Conservation (phyloP, 2,888 invertebrate genomes). For the Folsomia manolachei region DNA sequence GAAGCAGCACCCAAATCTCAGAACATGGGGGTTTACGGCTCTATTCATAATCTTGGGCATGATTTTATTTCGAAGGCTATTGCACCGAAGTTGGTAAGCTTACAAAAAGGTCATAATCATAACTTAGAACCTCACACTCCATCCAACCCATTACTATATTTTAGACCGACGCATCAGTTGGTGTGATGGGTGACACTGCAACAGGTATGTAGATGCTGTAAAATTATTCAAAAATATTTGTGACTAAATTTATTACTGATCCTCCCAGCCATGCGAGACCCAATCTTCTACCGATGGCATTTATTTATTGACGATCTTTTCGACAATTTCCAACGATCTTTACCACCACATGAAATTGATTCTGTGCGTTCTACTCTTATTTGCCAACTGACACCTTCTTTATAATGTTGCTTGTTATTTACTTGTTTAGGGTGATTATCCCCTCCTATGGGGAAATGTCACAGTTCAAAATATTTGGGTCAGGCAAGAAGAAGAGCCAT, state of each 20-base stretch:
- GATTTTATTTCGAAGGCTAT: not conserved
- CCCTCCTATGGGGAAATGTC: not conserved
- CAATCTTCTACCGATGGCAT: not conserved
- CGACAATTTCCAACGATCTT: not conserved
- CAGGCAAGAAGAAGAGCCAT: not conserved
- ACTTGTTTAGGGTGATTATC: not conserved
- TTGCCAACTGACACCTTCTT: no score
- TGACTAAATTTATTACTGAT: not conserved
- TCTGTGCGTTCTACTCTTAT: no score
- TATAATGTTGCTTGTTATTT: no score
- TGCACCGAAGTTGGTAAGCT: not conserved
- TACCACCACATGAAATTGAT: not conserved
- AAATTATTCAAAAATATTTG: not conserved
- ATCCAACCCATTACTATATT: not conserved
- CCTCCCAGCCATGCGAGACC: not conserved
- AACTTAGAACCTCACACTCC: no score
- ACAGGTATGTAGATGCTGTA: not conserved
- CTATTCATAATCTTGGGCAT: not conserved
- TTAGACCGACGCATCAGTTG: not conserved
- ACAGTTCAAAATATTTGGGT: not conserved
- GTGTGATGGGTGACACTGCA: not conserved
- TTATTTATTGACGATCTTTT: not conserved
- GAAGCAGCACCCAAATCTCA: not conserved
- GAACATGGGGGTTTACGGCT: not conserved
- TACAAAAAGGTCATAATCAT: no score